These are phyloP conservation scores for Microtus montanus DNA, from an alignment of 2,113 vertebrate genomes.

Conservation along the genomic window DNA sequence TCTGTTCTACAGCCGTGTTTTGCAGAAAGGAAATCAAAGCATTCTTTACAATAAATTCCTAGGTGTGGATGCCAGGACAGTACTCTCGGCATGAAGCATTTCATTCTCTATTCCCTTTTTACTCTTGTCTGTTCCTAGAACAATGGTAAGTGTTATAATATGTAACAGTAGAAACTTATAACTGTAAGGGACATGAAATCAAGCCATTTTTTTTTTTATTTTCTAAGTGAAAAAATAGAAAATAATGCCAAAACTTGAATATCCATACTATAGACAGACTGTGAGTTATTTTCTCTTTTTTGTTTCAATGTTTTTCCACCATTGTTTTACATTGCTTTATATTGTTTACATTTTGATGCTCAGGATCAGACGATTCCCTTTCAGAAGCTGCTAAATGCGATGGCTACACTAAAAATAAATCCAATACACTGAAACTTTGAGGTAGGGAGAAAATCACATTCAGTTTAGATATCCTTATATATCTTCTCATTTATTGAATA, in stretches of 20 bases:
- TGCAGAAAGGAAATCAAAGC: background rate
- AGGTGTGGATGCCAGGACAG: background rate
- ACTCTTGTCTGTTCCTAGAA: background rate
- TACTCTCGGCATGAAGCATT: background rate
- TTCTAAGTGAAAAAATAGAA: background rate
- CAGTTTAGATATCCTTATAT: background rate
- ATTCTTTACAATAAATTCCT: background rate
- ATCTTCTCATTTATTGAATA: background rate
- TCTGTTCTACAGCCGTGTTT: background rate
- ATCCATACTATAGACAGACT: background rate
- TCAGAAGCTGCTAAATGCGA: background rate
- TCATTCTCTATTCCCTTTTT: background rate
- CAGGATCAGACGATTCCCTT: no score
- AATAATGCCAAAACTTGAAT: background rate
- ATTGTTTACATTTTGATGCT: background rate
- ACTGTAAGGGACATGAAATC: background rate
- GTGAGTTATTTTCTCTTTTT: background rate
- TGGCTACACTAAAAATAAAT: no score
- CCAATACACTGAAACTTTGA: no score
- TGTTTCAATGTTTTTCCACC: background rate
- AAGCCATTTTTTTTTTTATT: no score
- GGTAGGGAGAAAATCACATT: background rate
- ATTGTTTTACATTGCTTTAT: background rate
- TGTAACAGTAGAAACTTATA: background rate
- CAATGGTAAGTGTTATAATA: background rate